Evolutionary conservation across 2,797 vertebrate genomes (phyloP).

Genomic region (Pseudochirops corinnae): DNA sequence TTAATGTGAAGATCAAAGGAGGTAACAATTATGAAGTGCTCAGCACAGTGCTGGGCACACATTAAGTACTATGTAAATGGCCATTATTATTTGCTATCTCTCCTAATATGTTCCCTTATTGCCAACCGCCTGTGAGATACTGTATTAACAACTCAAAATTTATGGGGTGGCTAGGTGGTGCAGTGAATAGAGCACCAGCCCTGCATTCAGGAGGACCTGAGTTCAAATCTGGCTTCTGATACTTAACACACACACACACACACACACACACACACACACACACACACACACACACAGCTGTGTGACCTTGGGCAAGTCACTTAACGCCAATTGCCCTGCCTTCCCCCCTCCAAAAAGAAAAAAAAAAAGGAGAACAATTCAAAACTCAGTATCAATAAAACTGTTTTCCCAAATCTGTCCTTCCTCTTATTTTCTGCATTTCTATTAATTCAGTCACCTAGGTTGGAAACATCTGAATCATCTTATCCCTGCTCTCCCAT

Average conservation of each 20-base stretch:
- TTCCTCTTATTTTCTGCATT: not conserved
- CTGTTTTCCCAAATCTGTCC: not conserved
- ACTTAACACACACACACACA: too few relatives aligned
- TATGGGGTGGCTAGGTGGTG: too few relatives aligned
- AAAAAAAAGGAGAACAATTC: too few relatives aligned
- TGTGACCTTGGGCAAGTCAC: too few relatives aligned
- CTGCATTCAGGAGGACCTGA: too few relatives aligned
- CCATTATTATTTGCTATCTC: not conserved
- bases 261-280: too few relatives aligned
- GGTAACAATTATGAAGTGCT: not conserved
- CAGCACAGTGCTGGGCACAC: not conserved
- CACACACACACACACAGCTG: too few relatives aligned
- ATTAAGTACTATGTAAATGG: not conserved
- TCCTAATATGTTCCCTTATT: not conserved
- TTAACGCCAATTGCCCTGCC: too few relatives aligned
- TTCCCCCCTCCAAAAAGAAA: too few relatives aligned
- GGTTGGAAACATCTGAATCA: not conserved
- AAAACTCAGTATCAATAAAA: not conserved
- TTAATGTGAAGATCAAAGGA: not conserved
- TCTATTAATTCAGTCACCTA: not conserved
- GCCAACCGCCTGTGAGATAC: not conserved
- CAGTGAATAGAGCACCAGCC: too few relatives aligned
- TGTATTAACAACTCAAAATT: not conserved
- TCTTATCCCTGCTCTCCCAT: not conserved
- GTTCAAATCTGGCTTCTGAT: too few relatives aligned